A percentile compares a stretch with the other conserved stretches of the same genome.
Conservation (phyloP, 2,797 vertebrate species). For the Girardinus metallicus region DNA sequence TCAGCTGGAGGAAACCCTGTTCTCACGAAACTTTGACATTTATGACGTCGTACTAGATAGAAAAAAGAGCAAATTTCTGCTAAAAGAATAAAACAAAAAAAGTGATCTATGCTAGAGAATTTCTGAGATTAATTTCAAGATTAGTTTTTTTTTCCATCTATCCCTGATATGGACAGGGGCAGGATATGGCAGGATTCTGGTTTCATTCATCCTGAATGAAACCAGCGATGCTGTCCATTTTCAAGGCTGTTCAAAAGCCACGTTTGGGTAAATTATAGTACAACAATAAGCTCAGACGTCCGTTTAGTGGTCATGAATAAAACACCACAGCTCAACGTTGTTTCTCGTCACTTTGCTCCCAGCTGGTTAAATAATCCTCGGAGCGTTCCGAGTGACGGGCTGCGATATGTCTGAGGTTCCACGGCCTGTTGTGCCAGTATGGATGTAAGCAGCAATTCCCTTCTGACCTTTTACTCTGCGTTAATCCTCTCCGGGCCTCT, state of each 20-base stretch:
- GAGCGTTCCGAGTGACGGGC: conserved; percentile 23
- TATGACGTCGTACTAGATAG: too few species aligned
- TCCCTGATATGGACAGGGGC: too few species aligned
- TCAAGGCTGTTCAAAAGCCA: background rate
- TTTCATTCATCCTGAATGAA: background rate
- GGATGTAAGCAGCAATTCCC: conserved; percentile 44
- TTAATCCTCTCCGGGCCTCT: conserved; percentile 52
- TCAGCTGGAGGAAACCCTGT: background rate
- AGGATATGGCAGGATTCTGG: too few species aligned
- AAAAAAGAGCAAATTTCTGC: too few species aligned
- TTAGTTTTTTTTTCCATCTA: too few species aligned
- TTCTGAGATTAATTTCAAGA: too few species aligned
- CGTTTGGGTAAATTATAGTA: background rate
- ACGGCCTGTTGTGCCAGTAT: conserved; percentile 34
- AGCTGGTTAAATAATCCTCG: conserved; percentile 21
- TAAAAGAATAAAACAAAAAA: too few species aligned
- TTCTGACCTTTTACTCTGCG: conserved; percentile 47
- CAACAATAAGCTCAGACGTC: conserved; percentile 1
- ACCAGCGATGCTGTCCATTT: background rate
- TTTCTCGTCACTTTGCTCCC: conserved; percentile 18
- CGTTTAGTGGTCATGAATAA: background rate
- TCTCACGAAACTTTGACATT: background rate
- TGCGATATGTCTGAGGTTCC: conserved; percentile 20
- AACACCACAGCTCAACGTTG: background rate
- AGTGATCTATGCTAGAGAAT: too few species aligned